Percentiles rank a stretch among this genome's conserved stretches.
These are phyloP conservation scores for Sylvietta virens DNA, from an alignment of 2,113 vertebrate genomes.

Conservation along the genomic window DNA sequence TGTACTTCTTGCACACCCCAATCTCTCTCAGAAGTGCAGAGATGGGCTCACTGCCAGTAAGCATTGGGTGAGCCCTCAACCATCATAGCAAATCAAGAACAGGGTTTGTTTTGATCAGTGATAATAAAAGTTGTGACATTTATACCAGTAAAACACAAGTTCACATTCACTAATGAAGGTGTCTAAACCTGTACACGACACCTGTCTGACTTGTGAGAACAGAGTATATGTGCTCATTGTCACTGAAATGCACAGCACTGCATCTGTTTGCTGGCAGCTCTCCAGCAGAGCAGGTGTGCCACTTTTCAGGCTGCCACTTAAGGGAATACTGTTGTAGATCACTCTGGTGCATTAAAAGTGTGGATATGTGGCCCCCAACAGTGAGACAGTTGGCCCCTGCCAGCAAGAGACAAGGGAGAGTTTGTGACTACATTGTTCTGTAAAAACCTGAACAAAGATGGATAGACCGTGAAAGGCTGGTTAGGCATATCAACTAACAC, in stretches of 20 bases:
- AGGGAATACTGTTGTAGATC: background rate
- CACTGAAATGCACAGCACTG: background rate
- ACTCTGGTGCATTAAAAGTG: background rate
- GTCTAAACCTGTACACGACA: background rate
- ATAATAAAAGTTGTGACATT: background rate
- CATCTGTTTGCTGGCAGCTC: background rate
- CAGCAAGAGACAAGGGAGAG: background rate
- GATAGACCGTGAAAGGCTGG: background rate
- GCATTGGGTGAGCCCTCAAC: background rate
- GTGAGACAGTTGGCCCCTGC: background rate
- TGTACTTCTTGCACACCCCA: background rate
- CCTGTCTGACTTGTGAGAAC: background rate
- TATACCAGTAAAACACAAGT: background rate
- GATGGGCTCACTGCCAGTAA: background rate
- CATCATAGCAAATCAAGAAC: background rate
- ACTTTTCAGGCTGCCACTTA: background rate
- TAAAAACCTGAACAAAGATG: background rate
- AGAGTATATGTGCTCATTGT: background rate
- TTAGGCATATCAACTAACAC: background rate
- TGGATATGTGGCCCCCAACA: background rate
- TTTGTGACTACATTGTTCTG: background rate
- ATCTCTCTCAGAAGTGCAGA: background rate
- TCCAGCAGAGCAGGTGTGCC: constrained; percentile 28
- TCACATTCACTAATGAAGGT: background rate
- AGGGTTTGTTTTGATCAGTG: background rate